Base-by-base conservation (phyloP, 2,888 invertebrate species). In the Linyphia triangularis region DNA sequence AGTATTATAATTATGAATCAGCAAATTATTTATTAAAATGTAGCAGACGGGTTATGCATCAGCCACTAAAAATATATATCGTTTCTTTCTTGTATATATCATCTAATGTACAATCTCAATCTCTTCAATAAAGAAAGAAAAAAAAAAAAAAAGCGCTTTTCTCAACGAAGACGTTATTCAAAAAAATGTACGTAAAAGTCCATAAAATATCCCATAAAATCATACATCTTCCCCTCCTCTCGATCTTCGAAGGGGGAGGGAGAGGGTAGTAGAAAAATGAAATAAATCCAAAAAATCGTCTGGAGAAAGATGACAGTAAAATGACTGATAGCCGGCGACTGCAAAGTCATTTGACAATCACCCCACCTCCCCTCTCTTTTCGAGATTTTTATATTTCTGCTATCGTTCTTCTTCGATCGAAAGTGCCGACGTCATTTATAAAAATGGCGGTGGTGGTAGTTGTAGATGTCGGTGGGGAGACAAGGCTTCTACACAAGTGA, bases 301-400 rank as follows among this genome's bases (percentile, higher is more conserved):
- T 22, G 24, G 26, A n/a, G 43, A 70, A 59, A 78, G 61, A 78
- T 85, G 85, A 85, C 85, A 85, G 85, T 28, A 37, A 69, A 78
- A 72, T 77, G 67, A 85, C 57, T 85, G 85, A 85, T 85, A 70
- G 85, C 70, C 30, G 16, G 57, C 40, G 78, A 85, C 77, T 85
- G 70, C 59, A 78, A 85, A 85, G 85, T 85, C 85, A 78, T 85
- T 85, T 85, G 85, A 85, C 85, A 85, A 85, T 63, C 78, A 51
- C 67, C 37, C 57, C 26, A 40, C 30, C 33, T 57, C 37, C 40
- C 33, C n/a, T 40, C 28, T 33, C 22, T 26, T n/a, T 6, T 19
- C 24, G 24, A 69, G 16, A 24, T 85, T 51, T 85, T 70, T 77
- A 67, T 84, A 22, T 75, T 19, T 30, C 57, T 28, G 59, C 22